Percentiles rank a stretch among this genome's conserved stretches.
phyloP scores from a whole-genome alignment of 2,113 vertebrate species.

The Aspiorhynchus laticeps region DNA sequence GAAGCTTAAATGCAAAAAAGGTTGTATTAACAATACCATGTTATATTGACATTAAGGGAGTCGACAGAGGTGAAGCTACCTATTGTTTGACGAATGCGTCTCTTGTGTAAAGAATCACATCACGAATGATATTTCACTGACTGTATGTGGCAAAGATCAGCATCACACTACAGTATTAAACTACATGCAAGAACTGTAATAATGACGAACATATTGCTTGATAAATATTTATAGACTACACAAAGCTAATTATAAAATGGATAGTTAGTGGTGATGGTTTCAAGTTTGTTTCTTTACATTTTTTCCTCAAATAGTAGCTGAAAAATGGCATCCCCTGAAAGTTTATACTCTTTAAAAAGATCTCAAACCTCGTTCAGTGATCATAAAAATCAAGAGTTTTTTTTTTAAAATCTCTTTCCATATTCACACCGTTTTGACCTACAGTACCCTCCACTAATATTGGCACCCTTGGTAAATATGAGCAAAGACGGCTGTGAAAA shows the following conservation, averaged over 20 bases:
- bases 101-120: not conserved
- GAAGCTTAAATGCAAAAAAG: not conserved
- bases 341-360: too few species aligned
- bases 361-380: too few species aligned
- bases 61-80: not conserved
- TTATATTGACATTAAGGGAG: constrained; percentile 26
- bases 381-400: too few species aligned
- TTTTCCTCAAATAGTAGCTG: too few species aligned
- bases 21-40: not conserved
- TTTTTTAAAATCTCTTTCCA: too few species aligned
- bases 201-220: not conserved
- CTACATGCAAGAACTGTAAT: not conserved
- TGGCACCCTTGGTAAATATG: too few species aligned
- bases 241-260: not conserved
- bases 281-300: too few species aligned
- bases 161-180: not conserved
- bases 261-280: not conserved
- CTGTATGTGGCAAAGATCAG: not conserved
- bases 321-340: too few species aligned
- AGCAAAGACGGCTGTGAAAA: too few species aligned
- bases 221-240: not conserved
- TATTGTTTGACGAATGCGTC: not conserved
- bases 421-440: too few species aligned
- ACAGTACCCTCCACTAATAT: too few species aligned
- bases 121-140: not conserved